A percentile compares a stretch with the other conserved stretches of the same genome.
Evolutionary conservation across 2,797 vertebrate species (phyloP).

Genomic region (Lerista edwardsae): DNA sequence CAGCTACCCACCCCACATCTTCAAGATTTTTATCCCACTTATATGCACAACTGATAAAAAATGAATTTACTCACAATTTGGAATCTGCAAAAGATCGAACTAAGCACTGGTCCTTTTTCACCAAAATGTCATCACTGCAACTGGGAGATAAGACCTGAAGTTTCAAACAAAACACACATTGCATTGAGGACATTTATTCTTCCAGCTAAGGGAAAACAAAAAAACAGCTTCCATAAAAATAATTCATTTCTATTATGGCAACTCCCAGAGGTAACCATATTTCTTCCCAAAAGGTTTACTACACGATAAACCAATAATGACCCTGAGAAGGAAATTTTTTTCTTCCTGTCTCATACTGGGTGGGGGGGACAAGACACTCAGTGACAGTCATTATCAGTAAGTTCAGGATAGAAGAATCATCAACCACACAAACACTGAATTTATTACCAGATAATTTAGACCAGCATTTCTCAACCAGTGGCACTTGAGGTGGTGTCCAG

Average conservation of each 20-base stretch:
- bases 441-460: neutral
- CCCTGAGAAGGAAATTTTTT: neutral
- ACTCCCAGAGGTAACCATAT: neutral
- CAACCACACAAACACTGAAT: neutral
- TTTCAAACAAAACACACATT: conserved; percentile 55
- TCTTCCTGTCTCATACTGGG: neutral
- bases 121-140: conserved; percentile 90
- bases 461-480: too few species aligned
- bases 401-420: neutral
- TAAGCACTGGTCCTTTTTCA: conserved; percentile 98
- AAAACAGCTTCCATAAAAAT: neutral
- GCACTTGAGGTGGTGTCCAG: too few species aligned
- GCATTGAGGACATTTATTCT: neutral
- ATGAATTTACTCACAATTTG: conserved; percentile 90
- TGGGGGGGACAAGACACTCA: too few species aligned
- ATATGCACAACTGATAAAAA: too few species aligned
- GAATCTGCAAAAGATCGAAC: conserved; percentile 92
- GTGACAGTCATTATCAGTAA: neutral
- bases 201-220: neutral
- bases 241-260: conserved; percentile 1
- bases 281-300: neutral
- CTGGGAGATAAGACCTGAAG: conserved; percentile 92
- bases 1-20: neutral
- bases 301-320: neutral
- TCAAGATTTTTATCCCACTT: neutral